These are phyloP conservation scores for Nineta flava DNA, from an alignment of 2,888 invertebrate genomes.

Conservation along the genomic window DNA sequence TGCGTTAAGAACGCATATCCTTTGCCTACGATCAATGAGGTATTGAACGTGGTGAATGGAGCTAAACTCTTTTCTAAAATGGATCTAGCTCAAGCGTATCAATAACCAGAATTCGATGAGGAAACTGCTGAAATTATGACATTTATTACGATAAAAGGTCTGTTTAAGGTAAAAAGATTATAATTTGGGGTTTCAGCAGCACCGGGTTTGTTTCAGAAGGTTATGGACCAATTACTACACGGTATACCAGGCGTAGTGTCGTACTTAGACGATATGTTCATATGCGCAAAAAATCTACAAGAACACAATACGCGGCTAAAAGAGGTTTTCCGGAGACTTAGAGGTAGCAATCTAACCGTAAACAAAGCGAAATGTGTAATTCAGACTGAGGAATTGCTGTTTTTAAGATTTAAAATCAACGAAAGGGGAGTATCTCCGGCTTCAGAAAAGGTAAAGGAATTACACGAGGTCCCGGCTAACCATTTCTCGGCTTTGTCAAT, in stretches of 20 bases:
- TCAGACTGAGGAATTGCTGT: constrained; percentile 12
- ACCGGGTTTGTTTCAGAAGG: constrained; percentile 11
- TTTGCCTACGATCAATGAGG: constrained; percentile 12
- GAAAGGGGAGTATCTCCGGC: constrained; percentile 4
- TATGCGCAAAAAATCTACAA: background rate
- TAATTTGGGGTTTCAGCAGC: constrained; percentile 15
- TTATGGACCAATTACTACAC: constrained; percentile 10
- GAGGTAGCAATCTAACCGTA: constrained; percentile 11
- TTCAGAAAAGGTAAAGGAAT: constrained; percentile 1
- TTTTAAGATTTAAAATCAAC: constrained; percentile 12
- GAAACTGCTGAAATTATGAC: constrained; percentile 18
- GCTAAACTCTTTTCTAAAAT: constrained; percentile 21
- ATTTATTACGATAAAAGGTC: constrained; percentile 20
- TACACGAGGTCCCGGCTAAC: constrained; percentile 4
- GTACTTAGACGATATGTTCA: constrained; percentile 6
- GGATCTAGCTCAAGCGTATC: constrained; percentile 22
- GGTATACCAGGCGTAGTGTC: constrained; percentile 1
- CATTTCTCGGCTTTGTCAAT: too few species aligned
- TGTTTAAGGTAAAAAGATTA: constrained; percentile 16
- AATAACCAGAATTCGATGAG: constrained; percentile 20
- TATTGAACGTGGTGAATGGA: constrained; percentile 14
- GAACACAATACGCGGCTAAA: background rate
- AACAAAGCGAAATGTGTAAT: constrained; percentile 16
- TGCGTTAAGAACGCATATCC: constrained; percentile 15
- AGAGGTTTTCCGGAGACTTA: constrained; percentile 7